Base-by-base conservation (phyloP, 2,888 invertebrate species). In the Hydrotaea cyrtoneurina region DNA sequence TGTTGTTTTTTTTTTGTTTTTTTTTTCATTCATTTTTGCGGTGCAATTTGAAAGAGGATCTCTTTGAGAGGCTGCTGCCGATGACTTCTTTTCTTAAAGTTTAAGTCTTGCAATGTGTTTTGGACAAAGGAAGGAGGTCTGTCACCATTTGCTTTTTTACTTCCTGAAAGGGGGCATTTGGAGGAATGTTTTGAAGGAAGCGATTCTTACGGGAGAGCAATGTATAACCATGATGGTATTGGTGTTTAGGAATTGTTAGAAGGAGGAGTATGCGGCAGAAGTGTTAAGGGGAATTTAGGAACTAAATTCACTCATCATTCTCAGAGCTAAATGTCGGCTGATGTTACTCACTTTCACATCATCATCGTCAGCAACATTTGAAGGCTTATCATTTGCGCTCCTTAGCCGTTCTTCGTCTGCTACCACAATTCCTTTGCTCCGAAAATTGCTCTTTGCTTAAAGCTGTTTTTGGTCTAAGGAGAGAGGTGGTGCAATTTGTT, bases 311-410 rank as follows among this genome's bases (percentile, higher is more conserved):
- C 82, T 82, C 82, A 74, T 85, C 82, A 71, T 66, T 59, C 36
- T 59, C 15, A 8, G 15, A 17, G n/a, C n/a, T 13, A 59, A 69
- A 85, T 77, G 26, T 62, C 31, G 62, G 15, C 31, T 62, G 62
- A 72, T 85, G 79, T 80, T 78, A 81, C 74, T 80, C 79, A 78
- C 50, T 78, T 84, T 83, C 74, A 73, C 78, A 79, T 73, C 46
- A 59, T 74, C 59, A 36, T 76, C 31, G 53, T 74, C 21, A 59
- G 31, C 43, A 74, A 26, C 19, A 73, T 43, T 69, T 69, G 62
- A 62, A 46, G 46, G 21, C 50, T 39, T 43, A 43, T 59, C 73
- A 57, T 62, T 46, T 46, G 26, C 19, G 21, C 5, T 59, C 31
- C 59, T 77, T 17, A 26, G 46, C n/a, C 4, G 19, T 10, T 31